Evolutionary conservation across 2,113 vertebrate species (phyloP).

Genomic region (Epinephelus moara): DNA sequence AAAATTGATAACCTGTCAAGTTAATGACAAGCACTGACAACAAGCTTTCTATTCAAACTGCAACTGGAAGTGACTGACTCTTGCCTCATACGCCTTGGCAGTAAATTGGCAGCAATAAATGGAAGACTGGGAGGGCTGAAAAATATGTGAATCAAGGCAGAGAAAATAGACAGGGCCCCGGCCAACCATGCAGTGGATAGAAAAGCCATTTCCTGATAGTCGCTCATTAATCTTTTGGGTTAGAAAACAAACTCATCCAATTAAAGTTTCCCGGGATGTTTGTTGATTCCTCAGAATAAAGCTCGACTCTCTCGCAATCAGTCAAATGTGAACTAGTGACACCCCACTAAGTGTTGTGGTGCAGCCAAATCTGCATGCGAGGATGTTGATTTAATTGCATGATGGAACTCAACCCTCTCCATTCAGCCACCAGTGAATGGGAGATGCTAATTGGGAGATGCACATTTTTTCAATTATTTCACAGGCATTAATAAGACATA

Average conservation of each 20-base stretch:
- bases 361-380: constrained; percentile 3
- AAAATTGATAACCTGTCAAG: neutral
- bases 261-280: neutral
- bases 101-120: constrained; percentile 21
- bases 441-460: neutral
- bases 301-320: neutral
- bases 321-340: neutral
- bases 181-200: neutral
- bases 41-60: neutral
- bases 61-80: neutral
- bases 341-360: neutral
- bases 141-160: neutral
- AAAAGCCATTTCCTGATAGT: neutral
- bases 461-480: constrained; percentile 19
- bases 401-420: neutral
- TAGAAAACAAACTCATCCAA: neutral
- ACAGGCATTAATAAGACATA: neutral
- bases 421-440: neutral
- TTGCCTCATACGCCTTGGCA: neutral
- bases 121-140: neutral
- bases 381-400: neutral
- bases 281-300: neutral
- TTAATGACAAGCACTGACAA: neutral
- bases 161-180: neutral
- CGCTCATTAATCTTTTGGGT: neutral